A percentile compares a stretch with the other conserved stretches of the same genome.
phyloP scores from a whole-genome alignment of 2,113 vertebrate genomes.

The Prionailurus bengalensis region DNA sequence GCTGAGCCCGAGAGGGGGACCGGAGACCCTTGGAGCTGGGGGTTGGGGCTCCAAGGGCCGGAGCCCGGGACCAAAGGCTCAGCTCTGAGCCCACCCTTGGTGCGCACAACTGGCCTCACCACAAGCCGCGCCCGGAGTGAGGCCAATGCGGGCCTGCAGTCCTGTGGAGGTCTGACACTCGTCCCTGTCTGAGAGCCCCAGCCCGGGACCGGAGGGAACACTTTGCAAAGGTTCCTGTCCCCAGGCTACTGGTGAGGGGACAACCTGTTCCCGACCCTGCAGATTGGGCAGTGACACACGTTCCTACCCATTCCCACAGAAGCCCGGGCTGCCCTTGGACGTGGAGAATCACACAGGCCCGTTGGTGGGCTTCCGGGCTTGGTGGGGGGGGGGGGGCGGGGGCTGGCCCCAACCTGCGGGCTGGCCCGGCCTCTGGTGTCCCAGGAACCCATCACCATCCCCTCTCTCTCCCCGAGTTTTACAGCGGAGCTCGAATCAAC shows the following conservation, averaged over 20 bases:
- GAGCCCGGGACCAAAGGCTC: not conserved
- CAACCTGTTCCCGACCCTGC: not conserved
- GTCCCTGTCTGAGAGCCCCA: too few species aligned
- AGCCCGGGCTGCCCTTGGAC: accelerated
- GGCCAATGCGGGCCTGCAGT: accelerated
- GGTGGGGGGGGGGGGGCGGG: not conserved
- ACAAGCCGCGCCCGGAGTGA: not conserved
- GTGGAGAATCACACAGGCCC: accelerated
- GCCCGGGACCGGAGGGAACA: not conserved
- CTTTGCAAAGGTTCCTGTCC: too few species aligned
- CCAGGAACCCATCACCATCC: not conserved
- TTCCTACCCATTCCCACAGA: not conserved
- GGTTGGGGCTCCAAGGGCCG: not conserved
- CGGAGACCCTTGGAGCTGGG: accelerated
- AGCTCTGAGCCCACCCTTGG: accelerated
- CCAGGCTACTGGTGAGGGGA: not conserved
- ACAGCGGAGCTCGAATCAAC: accelerated
- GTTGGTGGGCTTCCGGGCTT: not conserved
- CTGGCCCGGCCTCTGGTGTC: not conserved
- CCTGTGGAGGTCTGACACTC: accelerated
- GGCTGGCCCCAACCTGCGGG: not conserved
- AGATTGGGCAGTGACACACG: accelerated
- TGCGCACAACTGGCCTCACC: not conserved
- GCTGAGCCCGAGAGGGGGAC: accelerated
- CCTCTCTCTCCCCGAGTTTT: not conserved